A percentile compares a stretch with the other conserved stretches of the same genome.
phyloP scores from a whole-genome alignment of 2,113 vertebrate species.

The Podocnemis expansa region DNA sequence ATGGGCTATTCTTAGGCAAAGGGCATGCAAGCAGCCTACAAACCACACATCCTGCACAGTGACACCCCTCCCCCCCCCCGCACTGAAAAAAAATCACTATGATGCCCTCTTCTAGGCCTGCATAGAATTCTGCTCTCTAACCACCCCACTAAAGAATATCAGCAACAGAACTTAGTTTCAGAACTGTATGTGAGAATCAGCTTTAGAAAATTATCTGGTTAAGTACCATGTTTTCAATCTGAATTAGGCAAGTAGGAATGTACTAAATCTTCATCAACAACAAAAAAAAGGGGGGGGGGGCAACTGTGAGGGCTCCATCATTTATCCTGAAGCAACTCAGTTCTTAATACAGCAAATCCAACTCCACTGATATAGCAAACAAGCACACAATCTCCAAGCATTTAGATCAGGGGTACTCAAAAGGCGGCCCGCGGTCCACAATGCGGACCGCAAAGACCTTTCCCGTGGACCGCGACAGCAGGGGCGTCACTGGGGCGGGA shows the following conservation, averaged over 20 bases:
- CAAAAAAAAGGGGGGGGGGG: background rate
- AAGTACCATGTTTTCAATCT: background rate
- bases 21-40: background rate
- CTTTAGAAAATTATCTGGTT: background rate
- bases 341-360: background rate
- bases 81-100: background rate
- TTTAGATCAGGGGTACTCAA: too few species aligned
- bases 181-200: rapidly evolving
- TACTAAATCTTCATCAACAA: rapidly evolving
- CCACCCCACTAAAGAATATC: background rate
- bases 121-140: background rate
- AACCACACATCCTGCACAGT: background rate
- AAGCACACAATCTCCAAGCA: background rate
- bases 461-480: too few species aligned
- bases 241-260: rapidly evolving
- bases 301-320: background rate
- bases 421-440: too few species aligned
- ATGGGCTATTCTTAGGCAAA: background rate
- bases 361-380: background rate
- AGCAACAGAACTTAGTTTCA: background rate
- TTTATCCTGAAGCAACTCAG: background rate
- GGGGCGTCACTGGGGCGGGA: too few species aligned
- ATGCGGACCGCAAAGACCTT: too few species aligned
- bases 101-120: background rate
- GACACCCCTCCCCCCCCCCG: background rate